Conservation (phyloP, 2,113 vertebrate species). For the Propithecus coquereli region DNA sequence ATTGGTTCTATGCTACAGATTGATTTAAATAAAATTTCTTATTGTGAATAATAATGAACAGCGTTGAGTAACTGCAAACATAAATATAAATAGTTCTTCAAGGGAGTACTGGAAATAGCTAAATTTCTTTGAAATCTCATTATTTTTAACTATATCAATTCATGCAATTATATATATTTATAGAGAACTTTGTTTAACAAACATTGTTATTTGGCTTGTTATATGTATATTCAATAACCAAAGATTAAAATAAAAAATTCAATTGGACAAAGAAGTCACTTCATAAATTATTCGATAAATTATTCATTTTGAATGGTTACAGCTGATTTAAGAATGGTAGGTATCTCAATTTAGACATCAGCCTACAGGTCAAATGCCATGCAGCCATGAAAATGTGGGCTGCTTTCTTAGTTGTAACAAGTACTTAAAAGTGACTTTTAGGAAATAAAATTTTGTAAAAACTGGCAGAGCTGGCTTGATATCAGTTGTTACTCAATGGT, state of each 20-base stretch:
- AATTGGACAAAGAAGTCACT: not conserved
- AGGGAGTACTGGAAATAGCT: not conserved
- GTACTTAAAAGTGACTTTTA: not conserved
- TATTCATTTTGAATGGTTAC: not conserved
- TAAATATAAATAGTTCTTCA: not conserved
- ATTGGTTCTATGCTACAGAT: not conserved
- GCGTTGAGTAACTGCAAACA: not conserved
- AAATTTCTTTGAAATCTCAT: not conserved
- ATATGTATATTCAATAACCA: not conserved
- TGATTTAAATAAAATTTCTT: not conserved
- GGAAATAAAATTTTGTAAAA: conserved; percentile 1
- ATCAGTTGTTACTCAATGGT: not conserved
- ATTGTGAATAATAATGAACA: not conserved
- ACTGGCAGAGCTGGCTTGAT: not conserved
- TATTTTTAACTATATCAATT: not conserved
- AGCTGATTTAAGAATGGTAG: not conserved
- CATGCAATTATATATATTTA: conserved; percentile 3
- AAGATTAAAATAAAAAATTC: conserved; percentile 12
- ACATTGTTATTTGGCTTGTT: not conserved
- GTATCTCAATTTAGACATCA: not conserved
- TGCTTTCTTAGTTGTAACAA: not conserved
- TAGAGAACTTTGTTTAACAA: not conserved
- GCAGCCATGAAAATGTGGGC: not conserved
- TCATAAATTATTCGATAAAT: not conserved
- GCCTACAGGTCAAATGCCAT: not conserved